Base-by-base conservation (phyloP, 2,113 vertebrate genomes). In the Serinus canaria region DNA sequence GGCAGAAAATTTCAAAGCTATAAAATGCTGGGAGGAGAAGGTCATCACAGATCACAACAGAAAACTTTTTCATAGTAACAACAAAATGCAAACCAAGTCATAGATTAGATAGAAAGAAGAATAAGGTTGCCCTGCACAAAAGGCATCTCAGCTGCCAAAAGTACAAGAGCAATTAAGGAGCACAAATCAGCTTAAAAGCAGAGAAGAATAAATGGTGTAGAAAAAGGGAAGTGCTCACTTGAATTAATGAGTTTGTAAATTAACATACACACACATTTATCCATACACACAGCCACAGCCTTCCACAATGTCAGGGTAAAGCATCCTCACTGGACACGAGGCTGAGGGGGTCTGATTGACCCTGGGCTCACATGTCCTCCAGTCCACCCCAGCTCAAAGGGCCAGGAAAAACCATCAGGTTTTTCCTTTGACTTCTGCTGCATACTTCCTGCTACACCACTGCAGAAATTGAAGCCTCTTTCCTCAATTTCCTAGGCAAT, bases 181-280 rank as follows among this genome's bases (percentile, higher is more conserved):
- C 83, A 87, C 92, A 95, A 97, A 95, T 90, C 94, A 97, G 87
- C 94, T 95, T 96, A 94, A 96, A 96, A 92, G 75, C 79, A 89
- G 74, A 85, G 72, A 83, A 43, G 72, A 93, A 85, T 83, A 96
- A 97, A 96, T 47, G 55, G 67, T 79, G 62, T 50, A 85, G 83
- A 90, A 90, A 89, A 94, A 87, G 52, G 73, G 55, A 90, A 94
- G 77, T 62, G 63, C 85, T 90, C 72, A 55, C 88, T 92, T 87
- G 84, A 94, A 95, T 92, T 95, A 95, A 96, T 89, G 95, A 96
- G 74, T 92, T 80, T 94, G 79, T 62, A 92, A 80, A 90, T 60
- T 73, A 94, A 83, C 78, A 60, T 56, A 66, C 63, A 82, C 47
- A 68, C 50, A 75, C 37, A 73, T 95, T 66, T 64, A 62, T 49